phyloP scores from a whole-genome alignment of 2,113 vertebrate species.

The Machaerirhynchus nigripectus region DNA sequence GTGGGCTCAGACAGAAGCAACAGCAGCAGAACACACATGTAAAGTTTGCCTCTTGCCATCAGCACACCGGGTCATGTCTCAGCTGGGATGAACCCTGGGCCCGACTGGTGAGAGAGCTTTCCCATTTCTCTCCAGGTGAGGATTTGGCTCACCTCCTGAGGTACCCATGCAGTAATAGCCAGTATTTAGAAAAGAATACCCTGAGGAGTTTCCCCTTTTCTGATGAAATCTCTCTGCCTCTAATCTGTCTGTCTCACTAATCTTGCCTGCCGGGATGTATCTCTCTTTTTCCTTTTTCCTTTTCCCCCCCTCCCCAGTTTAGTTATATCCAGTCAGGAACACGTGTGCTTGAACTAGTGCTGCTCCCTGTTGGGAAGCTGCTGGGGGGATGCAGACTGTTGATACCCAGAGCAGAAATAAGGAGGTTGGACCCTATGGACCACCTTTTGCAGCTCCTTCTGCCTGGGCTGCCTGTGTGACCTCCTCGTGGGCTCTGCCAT shows the following conservation, averaged over 20 bases:
- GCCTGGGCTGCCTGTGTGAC: background rate
- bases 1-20: background rate
- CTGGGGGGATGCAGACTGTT: background rate
- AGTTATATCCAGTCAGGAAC: background rate
- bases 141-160: background rate
- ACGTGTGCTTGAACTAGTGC: accelerated
- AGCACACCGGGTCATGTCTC: accelerated
- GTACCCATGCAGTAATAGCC: background rate
- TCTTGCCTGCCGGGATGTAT: background rate
- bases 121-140: background rate
- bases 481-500: background rate
- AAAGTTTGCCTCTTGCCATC: background rate
- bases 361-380: background rate
- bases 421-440: background rate
- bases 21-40: background rate
- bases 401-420: background rate
- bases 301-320: background rate
- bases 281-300: background rate
- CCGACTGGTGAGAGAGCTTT: background rate
- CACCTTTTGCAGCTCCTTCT: background rate
- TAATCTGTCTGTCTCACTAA: background rate
- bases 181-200: background rate
- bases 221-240: background rate
- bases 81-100: background rate
- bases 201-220: background rate